Base-by-base conservation (phyloP, 2,113 vertebrate species). In the Tachycineta bicolor region DNA sequence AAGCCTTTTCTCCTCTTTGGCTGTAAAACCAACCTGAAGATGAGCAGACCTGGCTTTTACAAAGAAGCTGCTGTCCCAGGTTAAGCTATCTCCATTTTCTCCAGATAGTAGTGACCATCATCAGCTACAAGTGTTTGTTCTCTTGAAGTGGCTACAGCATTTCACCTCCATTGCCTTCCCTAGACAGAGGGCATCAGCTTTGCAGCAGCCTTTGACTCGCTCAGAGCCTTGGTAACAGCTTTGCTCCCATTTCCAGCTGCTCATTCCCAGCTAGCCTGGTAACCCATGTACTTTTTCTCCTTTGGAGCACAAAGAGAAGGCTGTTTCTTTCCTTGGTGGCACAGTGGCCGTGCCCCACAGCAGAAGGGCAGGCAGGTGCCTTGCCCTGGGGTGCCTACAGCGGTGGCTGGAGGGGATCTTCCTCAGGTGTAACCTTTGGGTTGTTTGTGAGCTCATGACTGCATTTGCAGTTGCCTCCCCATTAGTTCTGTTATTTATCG, bases 141-240 rank as follows among this genome's bases (percentile, higher is more conserved):
- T 74, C 41, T 58, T 0, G 0, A 2, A 6, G 4, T 56, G 31
- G 34, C 52, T 77, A 0, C 15, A 50, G 29, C 8, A 4, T 77
- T 78, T 84, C 33, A 18, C 60, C 64, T 14, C 43, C 9, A 1
- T 10, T 73, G 37, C 52, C 24, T 37, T 78, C 49, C n/a, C 28
- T 17, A 7, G 12, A 2, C 31, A 25, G 41, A 59, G 69, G 10
- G 5, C 0, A 0, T 43, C 6, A 4, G 44, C 5, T 0, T 5
- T 34, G 53, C n/a, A 69, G 31, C 53, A 76, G 62, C 37, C 41
- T 37, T 56, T n/a, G 69, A 4, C 28, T 83, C 0, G 0, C 11
- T 5, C 1, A 1, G 37, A 79, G 50, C 55, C 37, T 31, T 58
- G 16, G 4, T 10, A 39, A 8, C 41, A 53, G 25, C 19, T 28